Evolutionary conservation across 2,888 invertebrate species (phyloP), one percentile per base, ranked within the genome.

Genomic region (Eudemis profundana): DNA sequence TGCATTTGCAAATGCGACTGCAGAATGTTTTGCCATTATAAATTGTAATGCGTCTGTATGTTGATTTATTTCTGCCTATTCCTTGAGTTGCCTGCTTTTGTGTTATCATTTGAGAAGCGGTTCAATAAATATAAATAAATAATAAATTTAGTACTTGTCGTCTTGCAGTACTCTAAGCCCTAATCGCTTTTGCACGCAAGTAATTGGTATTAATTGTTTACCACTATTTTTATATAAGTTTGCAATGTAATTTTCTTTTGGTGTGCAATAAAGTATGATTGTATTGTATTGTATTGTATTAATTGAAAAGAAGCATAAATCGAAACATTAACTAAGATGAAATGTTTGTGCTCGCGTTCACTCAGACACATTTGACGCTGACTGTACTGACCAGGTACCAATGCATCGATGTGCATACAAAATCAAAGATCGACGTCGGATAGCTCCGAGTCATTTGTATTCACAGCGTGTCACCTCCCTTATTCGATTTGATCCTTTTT

Each of bases 381-480:
- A 14, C 12, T 15, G 21, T 29, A n/a, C 23, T 12, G 10, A n/a
- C 23, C 15, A 53, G 46, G 38, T 38, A 38, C 19, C 14, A 33
- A 38, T 51, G 15, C 53, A 17, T 33, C 29, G 59, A 65, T 60
- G 60, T 60, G 60, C 59, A 60, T 65, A 65, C 65, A 47, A 46
- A 65, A 51, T 57, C 46, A 27, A 38, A 53, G 64, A 65, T 65
- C 2, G 29, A 53, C 14, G 15, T 4, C 51, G n/a, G 65, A 65
- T 65, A 65, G 8, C 51, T n/a, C 46, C 17, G n/a, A 27, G 46
- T 65, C 53, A 65, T 65, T 65, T 50, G 46, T 65, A 65, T 60
- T 65, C 60, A n/a, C 36, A 29, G 46, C 19, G 19, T 47, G 65
- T 60, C 53, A 60, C 46, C 47, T 46, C 42, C 65, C 65, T 65